Conservation (phyloP, 2,113 vertebrate genomes). For the Leucopsar rothschildi region DNA sequence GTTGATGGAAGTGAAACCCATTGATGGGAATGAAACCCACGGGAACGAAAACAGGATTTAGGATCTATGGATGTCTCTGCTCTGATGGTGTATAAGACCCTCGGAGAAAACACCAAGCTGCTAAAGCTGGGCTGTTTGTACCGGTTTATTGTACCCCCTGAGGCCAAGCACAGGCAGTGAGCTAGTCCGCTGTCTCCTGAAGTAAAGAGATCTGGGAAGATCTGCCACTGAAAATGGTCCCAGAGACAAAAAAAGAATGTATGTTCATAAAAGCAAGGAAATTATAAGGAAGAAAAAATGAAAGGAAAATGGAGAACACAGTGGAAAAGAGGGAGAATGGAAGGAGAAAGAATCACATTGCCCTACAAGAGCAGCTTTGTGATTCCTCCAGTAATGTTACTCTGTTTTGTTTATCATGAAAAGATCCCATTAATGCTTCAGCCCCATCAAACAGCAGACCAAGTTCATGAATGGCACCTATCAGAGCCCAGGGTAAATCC, state of each 20-base stretch:
- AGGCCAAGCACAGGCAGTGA: not conserved
- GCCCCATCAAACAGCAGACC: constrained; percentile 79
- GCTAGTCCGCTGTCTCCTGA: constrained; percentile 10
- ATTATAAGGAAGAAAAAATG: not conserved
- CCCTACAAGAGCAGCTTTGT: constrained; percentile 75
- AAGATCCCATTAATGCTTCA: constrained; percentile 79
- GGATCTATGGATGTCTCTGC: not conserved
- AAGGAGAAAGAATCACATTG: constrained; percentile 41
- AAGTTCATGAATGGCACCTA: constrained; percentile 91
- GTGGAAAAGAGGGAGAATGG: not conserved
- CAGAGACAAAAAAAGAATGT: constrained; percentile 16
- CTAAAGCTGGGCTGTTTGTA: not conserved
- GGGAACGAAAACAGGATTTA: not conserved
- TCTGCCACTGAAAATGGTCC: constrained; percentile 54
- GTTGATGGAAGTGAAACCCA: not conserved
- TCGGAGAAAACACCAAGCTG: not conserved
- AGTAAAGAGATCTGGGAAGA: constrained; percentile 61
- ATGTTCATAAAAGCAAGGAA: constrained; percentile 30
- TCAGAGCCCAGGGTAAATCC: constrained; percentile 87
- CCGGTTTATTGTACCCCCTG: not conserved
- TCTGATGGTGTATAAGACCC: not conserved
- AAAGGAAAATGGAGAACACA: not conserved
- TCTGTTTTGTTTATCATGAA: constrained; percentile 83
- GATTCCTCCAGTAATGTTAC: constrained; percentile 78
- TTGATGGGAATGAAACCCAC: not conserved